phyloP scores from a whole-genome alignment of 2,113 vertebrate species.

The Actenoides lindsayi region DNA sequence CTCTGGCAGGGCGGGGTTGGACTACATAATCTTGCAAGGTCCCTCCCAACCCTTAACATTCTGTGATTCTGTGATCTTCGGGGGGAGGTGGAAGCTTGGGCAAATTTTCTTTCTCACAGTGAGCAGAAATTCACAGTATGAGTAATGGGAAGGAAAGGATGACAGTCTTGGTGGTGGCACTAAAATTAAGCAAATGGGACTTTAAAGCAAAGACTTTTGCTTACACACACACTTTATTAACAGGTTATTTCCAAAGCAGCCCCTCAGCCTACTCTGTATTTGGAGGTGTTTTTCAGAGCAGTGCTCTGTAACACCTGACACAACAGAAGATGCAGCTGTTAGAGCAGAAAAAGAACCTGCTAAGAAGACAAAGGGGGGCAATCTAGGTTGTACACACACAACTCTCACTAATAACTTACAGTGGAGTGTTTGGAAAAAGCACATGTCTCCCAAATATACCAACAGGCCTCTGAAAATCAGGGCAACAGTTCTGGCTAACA shows the following conservation, averaged over 20 bases:
- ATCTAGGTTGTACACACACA: not conserved
- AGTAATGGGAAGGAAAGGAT: not conserved
- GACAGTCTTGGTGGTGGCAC: not conserved
- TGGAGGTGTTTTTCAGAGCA: slow-evolving; percentile 10
- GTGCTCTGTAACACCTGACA: not conserved
- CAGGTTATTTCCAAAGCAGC: slow-evolving; percentile 27
- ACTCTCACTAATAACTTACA: not conserved
- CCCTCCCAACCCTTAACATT: too few relatives aligned
- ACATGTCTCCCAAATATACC: not conserved
- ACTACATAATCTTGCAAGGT: too few relatives aligned
- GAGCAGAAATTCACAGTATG: not conserved
- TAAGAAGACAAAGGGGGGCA: not conserved
- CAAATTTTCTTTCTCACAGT: not conserved
- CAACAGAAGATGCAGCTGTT: not conserved
- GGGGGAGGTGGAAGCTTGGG: not conserved
- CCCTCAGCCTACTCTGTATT: not conserved
- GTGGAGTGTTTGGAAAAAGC: not conserved
- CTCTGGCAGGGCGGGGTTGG: too few relatives aligned
- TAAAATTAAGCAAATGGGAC: not conserved
- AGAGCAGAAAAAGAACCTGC: not conserved
- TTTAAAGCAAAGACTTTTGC: not conserved
- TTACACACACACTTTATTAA: not conserved
- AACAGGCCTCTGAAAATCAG: not conserved
- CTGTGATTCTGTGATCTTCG: not conserved
- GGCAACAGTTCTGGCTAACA: not conserved